A percentile compares a stretch with the other conserved stretches of the same genome.
These are phyloP conservation scores for Laspeyria flexula DNA, from an alignment of 2,888 invertebrate species.

Conservation along the genomic window DNA sequence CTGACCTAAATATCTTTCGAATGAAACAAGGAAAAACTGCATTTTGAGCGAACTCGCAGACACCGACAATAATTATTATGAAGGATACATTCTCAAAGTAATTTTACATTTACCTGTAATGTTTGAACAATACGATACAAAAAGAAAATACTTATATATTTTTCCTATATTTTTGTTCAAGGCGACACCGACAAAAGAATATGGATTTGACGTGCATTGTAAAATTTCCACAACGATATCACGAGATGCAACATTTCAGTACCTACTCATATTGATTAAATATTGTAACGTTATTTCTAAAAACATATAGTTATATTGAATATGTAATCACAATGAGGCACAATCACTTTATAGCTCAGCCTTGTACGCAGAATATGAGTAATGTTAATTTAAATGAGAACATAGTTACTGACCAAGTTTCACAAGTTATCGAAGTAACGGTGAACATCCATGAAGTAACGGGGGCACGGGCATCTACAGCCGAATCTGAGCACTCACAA, in stretches of 20 bases:
- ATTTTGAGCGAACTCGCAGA: not conserved
- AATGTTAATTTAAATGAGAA: conserved; percentile 42
- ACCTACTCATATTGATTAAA: too few species aligned
- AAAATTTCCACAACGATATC: too few species aligned
- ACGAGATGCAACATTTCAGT: too few species aligned
- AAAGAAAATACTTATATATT: too few species aligned
- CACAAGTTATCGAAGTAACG: conserved; percentile 59
- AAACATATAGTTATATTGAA: too few species aligned
- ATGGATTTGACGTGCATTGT: too few species aligned
- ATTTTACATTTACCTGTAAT: not conserved
- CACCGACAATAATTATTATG: conserved; percentile 1
- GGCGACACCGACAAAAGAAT: too few species aligned
- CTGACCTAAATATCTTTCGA: conserved; percentile 35
- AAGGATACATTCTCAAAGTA: conserved; percentile 1
- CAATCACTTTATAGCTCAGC: conserved; percentile 13
- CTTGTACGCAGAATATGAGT: conserved; percentile 30
- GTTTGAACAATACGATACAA: too few species aligned
- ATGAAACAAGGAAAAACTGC: conserved; percentile 31
- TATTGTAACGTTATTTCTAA: too few species aligned
- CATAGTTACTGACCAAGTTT: conserved; percentile 50
- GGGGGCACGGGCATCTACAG: conserved; percentile 52
- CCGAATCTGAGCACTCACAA: conserved; percentile 52
- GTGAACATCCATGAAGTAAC: conserved; percentile 59
- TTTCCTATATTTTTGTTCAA: too few species aligned
- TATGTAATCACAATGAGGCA: conserved; percentile 8